Evolutionary conservation across 1,140 invertebrate species (phyloP), one percentile per base, ranked within the genome.

Genomic region (Tyrophagus putrescentiae): DNA sequence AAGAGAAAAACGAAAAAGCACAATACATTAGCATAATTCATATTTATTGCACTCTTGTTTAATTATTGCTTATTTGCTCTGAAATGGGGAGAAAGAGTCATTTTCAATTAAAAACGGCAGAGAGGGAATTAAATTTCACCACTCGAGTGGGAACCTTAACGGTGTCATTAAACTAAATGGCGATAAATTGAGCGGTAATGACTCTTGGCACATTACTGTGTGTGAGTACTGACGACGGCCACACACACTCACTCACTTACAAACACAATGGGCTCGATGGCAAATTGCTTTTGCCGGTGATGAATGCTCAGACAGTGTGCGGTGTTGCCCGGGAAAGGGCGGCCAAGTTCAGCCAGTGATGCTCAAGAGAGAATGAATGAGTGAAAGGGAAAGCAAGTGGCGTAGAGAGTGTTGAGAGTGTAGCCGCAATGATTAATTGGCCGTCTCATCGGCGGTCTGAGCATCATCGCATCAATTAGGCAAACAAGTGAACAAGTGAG

Each of bases 401-500:
- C n/a, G n/a, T n/a, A n/a, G n/a, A n/a, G n/a, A n/a, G n/a, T n/a
- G n/a, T n/a, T n/a, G n/a, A n/a, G n/a, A n/a, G n/a, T n/a, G n/a
- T n/a, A n/a, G n/a, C 9, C 21, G 7, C 45, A 6, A 48, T 48
- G 45, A 48, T 48, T 48, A 48, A 48, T 48, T 48, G 45, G 45
- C 45, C 21, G 7, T 9, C 7, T 48, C 36, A 21, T 13, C 21
- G 36, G 36, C 21, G 36, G 36, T 21, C 21, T n/a, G n/a, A n/a
- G n/a, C n/a, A n/a, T n/a, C n/a, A 13, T 48, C 45, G 13, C 45
- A 48, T 48, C 45, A 48, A 48, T 48, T 48, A 48, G 45, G 45
- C 45, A 48, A 48, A 48, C 45, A 48, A 48, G 45, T 48, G 45
- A 48, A 29, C 45, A 48, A 48, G 45, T 48, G 45, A 48, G 45